Conservation (phyloP, 2,113 vertebrate genomes). For the Salvelinus fontinalis region DNA sequence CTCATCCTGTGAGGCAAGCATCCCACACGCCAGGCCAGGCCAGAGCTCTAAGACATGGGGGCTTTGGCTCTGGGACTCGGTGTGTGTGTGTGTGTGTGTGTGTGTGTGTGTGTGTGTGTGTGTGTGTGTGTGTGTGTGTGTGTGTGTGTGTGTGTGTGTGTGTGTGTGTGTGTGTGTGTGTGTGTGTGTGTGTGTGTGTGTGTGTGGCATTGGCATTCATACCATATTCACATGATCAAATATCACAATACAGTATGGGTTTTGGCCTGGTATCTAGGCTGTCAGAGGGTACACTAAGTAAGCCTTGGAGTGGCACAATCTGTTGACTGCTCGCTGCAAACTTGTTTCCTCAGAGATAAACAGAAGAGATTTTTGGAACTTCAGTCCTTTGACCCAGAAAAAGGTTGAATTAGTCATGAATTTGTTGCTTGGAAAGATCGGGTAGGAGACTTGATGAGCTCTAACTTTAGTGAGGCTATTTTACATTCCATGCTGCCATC, state of each 20-base stretch:
- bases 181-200: neutral
- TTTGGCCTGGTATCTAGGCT: no score
- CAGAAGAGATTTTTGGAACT: conserved; percentile 30
- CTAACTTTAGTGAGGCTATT: no score
- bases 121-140: neutral
- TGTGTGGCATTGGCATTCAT: neutral
- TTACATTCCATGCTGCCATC: conserved; percentile 50
- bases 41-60: no score
- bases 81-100: no score
- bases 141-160: conserved; percentile 7
- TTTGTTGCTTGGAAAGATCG: conserved; percentile 4
- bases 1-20: conserved; percentile 59
- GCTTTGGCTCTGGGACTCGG: no score
- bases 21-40: conserved; percentile 41
- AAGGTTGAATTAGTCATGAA: conserved; percentile 27
- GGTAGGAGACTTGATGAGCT: neutral
- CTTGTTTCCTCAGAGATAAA: neutral
- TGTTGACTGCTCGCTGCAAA: neutral
- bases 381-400: conserved; percentile 42
- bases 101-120: conserved; percentile 1
- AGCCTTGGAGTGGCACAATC: conserved; percentile 4
- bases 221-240: neutral
- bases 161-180: neutral
- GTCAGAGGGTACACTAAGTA: no score
- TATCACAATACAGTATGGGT: no score